Conservation (phyloP, 1,140 invertebrate genomes). For the Theocolax elegans region DNA sequence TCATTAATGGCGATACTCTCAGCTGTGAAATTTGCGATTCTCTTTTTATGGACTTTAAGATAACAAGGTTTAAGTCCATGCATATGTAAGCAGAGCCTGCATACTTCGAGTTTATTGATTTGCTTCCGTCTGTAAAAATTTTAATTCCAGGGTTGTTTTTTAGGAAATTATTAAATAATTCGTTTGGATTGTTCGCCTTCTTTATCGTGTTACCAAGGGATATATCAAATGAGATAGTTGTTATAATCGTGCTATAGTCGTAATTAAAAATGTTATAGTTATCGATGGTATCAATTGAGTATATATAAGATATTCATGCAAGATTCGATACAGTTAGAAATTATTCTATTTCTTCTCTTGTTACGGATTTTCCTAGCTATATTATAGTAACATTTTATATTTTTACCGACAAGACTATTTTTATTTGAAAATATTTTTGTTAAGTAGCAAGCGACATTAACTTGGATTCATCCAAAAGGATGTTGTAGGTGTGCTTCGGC, state of each 20-base stretch:
- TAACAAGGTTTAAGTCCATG: background rate
- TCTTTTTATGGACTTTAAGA: background rate
- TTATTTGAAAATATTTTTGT: background rate
- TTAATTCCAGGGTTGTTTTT: background rate
- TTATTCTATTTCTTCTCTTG: background rate
- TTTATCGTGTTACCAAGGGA: background rate
- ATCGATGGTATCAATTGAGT: background rate
- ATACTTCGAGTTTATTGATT: background rate
- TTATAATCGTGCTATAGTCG: background rate
- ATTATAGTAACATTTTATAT: background rate
- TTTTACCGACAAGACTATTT: background rate
- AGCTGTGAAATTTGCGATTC: background rate
- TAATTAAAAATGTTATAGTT: background rate
- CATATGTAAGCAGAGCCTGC: background rate
- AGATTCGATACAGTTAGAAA: background rate
- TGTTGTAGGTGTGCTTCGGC: background rate
- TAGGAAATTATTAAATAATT: background rate
- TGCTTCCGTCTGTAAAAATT: background rate
- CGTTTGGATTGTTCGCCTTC: background rate
- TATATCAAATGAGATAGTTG: too few species aligned
- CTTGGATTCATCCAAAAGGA: background rate
- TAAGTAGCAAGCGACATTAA: background rate
- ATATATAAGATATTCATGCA: background rate
- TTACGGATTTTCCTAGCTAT: too few species aligned
- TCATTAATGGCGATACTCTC: background rate